phyloP scores from a whole-genome alignment of 2,888 invertebrate genomes.

The Pseudococcus viburni region DNA sequence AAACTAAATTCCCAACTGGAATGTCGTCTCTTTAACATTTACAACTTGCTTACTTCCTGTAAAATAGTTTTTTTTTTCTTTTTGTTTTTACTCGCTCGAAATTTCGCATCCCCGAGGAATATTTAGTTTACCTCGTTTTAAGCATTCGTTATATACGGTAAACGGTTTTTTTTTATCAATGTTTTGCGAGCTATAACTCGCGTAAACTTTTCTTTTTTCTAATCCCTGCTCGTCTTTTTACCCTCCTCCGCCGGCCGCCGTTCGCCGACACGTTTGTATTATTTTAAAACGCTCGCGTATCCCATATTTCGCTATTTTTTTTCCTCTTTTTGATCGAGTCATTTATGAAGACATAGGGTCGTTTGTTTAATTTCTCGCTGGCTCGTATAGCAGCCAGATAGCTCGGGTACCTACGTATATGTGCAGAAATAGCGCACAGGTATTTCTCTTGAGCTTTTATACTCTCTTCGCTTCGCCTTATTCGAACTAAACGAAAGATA shows the following conservation, averaged over 20 bases:
- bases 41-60: constrained; percentile 48
- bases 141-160: constrained; percentile 46
- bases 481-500: constrained; percentile 35
- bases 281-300: constrained; percentile 31
- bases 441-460: constrained; percentile 40
- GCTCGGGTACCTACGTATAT: not conserved
- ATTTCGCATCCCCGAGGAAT: constrained; percentile 46
- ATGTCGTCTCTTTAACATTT: constrained; percentile 57
- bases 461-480: not conserved
- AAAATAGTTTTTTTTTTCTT: constrained; percentile 42
- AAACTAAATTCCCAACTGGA: constrained; percentile 50
- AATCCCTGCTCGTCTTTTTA: not conserved
- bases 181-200: not conserved
- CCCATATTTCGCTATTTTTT: constrained; percentile 2
- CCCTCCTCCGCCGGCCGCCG: not conserved
- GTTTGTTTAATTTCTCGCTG: constrained; percentile 32
- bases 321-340: not conserved
- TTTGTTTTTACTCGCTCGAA: constrained; percentile 55
- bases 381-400: not conserved
- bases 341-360: constrained; percentile 17
- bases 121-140: constrained; percentile 57
- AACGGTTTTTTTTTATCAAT: constrained; percentile 39
- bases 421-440: not conserved
- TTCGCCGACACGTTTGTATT: not conserved
- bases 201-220: constrained; percentile 4